Base-by-base conservation (phyloP, 2,797 vertebrate species). In the Galago senegalensis region DNA sequence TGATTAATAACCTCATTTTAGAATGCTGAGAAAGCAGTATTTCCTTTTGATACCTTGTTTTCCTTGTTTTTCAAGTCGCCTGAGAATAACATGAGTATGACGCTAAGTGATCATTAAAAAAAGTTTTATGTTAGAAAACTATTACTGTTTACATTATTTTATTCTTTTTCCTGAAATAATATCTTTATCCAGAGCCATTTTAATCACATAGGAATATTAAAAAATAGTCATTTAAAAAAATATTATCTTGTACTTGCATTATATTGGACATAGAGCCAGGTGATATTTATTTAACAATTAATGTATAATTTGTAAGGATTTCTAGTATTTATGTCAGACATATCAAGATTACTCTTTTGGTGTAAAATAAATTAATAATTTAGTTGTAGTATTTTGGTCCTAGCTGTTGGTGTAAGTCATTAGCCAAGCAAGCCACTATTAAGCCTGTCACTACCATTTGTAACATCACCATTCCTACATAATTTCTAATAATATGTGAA, bases 1-100 rank as follows among this genome's bases (percentile, higher is more conserved):
- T 94, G 86, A 94, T 95, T 95, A 96, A 95, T 95, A 95, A 87
- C 86, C 61, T 94, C 77, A 80, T 83, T 96, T 92, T 95, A 84
- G 81, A 94, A 75, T 87, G 13, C 87, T 43, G 69, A 37, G 29
- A 90, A 84, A 87, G 92, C 87, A 92, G 9, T 92, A 75, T 95
- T 92, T 96, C 81, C 93, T 79, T 92, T 82, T 84, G 89, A 96
- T 77, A 76, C 31, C 23, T 79, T 93, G 76, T 60, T 95, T 92
- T 96, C 31, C 23, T 79, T 93, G 76, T 60, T 95, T 92, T 96
- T 63, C 65, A 60, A 87, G 65, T 84, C 70, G 63, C 17, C 75
- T 63, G 65, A 87, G 12, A 89, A 75, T 82, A 89, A 77, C 40
- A 70, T 83, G 75, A 87, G 58, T 76, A 27, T 70, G 86, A 80